Conservation (phyloP, 2,113 vertebrate species). For the Accipiter cooperii region DNA sequence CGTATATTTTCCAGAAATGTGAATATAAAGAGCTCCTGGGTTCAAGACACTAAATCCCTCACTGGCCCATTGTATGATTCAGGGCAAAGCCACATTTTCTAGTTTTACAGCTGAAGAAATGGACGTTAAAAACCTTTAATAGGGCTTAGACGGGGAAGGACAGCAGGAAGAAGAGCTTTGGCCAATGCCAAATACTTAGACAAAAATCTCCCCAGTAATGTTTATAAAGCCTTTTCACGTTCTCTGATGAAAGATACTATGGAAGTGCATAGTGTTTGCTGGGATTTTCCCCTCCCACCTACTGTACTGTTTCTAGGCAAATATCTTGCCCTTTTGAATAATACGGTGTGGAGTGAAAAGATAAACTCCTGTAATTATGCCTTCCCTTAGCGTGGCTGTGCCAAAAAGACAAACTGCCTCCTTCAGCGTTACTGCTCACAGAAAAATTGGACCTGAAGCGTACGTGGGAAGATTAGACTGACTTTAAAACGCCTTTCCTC, state of each 20-base stretch:
- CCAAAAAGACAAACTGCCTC: neutral
- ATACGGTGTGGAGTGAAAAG: neutral
- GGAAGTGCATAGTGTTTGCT: neutral
- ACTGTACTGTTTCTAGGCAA: neutral
- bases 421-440: neutral
- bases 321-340: constrained; percentile 5
- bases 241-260: neutral
- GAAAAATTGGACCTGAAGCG: neutral
- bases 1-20: neutral
- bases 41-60: neutral
- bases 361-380: constrained; percentile 5
- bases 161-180: neutral
- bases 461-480: neutral
- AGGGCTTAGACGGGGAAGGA: neutral
- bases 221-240: neutral
- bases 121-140: neutral
- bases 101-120: neutral
- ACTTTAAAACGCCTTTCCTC: neutral
- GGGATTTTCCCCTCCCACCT: neutral
- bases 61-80: neutral
- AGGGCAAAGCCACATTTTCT: neutral
- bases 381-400: neutral
- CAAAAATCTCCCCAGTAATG: neutral
- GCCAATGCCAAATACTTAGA: neutral
- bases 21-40: neutral